These are phyloP conservation scores for Mareca penelope DNA, from an alignment of 2,797 vertebrate species.

Conservation along the genomic window DNA sequence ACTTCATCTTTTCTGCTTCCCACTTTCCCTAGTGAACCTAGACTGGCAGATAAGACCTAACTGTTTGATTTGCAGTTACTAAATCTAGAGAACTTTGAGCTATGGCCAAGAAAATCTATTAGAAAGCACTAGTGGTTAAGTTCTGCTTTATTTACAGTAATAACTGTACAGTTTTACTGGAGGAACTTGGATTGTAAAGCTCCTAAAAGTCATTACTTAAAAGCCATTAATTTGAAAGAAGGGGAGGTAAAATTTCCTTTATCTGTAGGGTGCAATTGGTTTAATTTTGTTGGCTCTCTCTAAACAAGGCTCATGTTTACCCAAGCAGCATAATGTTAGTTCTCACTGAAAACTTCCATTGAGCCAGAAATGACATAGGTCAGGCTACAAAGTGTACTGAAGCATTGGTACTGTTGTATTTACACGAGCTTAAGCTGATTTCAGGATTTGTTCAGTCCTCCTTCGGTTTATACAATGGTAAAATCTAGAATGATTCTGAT, in stretches of 20 bases:
- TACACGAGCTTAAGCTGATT: background rate
- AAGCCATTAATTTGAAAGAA: background rate
- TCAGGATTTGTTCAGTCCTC: background rate
- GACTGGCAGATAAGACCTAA: constrained; percentile 20
- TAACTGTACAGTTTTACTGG: background rate
- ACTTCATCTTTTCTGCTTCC: background rate
- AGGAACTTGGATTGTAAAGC: background rate
- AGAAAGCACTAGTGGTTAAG: constrained; percentile 1
- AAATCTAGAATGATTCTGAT: background rate
- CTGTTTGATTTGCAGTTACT: constrained; percentile 53
- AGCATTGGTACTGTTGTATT: background rate
- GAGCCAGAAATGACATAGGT: background rate
- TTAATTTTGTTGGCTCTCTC: background rate
- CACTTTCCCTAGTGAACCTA: background rate
- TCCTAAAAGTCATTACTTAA: background rate
- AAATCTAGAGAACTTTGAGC: background rate
- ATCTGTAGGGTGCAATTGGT: background rate
- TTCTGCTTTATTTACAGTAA: constrained; percentile 2
- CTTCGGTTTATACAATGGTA: background rate
- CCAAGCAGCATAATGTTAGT: background rate
- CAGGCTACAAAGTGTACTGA: background rate
- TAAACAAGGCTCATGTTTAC: background rate
- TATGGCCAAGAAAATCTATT: constrained; percentile 48
- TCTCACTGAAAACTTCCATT: background rate
- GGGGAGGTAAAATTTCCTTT: background rate